A percentile compares a stretch with the other conserved stretches of the same genome.
These are phyloP conservation scores for Falcaria lacertinaria DNA, from an alignment of 2,888 invertebrate genomes.

Conservation along the genomic window DNA sequence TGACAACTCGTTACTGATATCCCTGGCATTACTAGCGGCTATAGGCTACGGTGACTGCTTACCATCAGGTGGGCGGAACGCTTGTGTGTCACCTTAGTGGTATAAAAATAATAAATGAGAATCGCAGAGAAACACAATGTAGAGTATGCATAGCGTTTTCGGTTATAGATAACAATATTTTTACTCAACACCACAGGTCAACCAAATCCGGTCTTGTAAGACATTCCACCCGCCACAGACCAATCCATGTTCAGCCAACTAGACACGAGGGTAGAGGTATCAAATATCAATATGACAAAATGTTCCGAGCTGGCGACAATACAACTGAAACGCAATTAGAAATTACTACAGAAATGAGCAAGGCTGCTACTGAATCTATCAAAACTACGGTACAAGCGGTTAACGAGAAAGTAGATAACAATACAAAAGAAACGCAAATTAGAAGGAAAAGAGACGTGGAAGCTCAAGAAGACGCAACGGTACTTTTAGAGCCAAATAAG, in stretches of 20 bases:
- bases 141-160: too few species aligned
- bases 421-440: too few species aligned
- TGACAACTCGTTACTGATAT: too few species aligned
- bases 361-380: not conserved
- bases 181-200: conserved; percentile 14
- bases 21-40: too few species aligned
- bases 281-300: conserved; percentile 1
- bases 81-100: too few species aligned
- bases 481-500: not conserved
- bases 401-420: not conserved
- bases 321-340: conserved; percentile 7
- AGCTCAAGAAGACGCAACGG: too few species aligned
- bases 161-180: too few species aligned
- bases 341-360: not conserved
- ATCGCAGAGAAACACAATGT: too few species aligned
- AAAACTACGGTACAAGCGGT: not conserved
- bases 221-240: conserved; percentile 44
- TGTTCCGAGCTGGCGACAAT: conserved; percentile 12
- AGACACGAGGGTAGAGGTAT: conserved; percentile 15
- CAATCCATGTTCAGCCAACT: conserved; percentile 32
- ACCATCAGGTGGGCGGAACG: too few species aligned
- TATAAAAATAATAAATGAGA: too few species aligned
- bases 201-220: conserved; percentile 36
- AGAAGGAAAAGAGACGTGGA: too few species aligned
- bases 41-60: too few species aligned